Conservation (phyloP, 2,888 invertebrate species). For the Eupithecia exiguata region DNA sequence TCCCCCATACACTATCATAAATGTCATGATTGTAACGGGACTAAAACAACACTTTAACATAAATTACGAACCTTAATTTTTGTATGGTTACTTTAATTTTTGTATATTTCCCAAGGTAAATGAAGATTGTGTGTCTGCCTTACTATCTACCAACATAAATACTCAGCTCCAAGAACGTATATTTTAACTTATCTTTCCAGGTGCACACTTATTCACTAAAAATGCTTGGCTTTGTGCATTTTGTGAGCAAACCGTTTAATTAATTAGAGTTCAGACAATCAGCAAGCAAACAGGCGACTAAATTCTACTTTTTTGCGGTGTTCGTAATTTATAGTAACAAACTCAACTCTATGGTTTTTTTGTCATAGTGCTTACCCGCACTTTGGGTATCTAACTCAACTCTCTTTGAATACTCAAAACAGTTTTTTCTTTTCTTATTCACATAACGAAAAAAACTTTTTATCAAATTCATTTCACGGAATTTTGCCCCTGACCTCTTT, state of each 20-base stretch:
- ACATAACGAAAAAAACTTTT: background rate
- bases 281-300: slow-evolving; percentile 49
- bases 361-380: no score
- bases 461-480: background rate
- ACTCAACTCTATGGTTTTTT: no score
- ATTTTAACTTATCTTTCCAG: slow-evolving; percentile 28
- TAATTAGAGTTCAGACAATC: slow-evolving; percentile 63
- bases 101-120: no score
- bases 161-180: background rate
- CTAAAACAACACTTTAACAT: no score
- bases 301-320: slow-evolving; percentile 42
- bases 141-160: slow-evolving; percentile 11
- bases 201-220: slow-evolving; percentile 29
- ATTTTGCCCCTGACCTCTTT: background rate
- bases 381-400: no score
- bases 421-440: background rate
- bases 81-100: no score
- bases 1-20: background rate
- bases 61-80: no score
- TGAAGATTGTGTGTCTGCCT: no score
- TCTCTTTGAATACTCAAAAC: background rate
- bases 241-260: slow-evolving; percentile 57
- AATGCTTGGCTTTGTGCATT: slow-evolving; percentile 33
- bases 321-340: slow-evolving; percentile 41
- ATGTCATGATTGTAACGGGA: no score